A percentile compares a stretch with the other conserved stretches of the same genome.
Evolutionary conservation across 37 sponge, comb jelly and placozoan genomes (phyloP).

Genomic region (Cliona cf. orientalis): DNA sequence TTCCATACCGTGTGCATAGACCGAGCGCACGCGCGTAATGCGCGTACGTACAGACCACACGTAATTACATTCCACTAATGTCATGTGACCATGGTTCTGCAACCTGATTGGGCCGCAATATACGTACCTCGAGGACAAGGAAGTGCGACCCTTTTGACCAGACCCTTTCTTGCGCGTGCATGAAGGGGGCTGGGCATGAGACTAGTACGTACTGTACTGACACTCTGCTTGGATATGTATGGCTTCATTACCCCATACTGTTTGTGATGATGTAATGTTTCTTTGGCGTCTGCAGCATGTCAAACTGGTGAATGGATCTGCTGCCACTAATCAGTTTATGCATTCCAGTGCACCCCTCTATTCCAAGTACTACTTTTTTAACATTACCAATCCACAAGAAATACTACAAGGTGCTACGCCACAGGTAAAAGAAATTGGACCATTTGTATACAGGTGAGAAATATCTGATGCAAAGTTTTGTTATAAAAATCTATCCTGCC

Average conservation of each 20-base stretch:
- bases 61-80: too few species aligned
- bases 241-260: not conserved
- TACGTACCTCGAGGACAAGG: too few species aligned
- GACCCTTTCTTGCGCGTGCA: too few species aligned
- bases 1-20: too few species aligned
- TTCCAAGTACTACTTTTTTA: conserved; percentile 66
- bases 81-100: too few species aligned
- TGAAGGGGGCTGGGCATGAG: not conserved
- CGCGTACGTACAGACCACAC: not conserved
- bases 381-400: conserved; percentile 72
- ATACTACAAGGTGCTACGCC: conserved; percentile 51
- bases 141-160: too few species aligned
- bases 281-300: conserved; percentile 28
- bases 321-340: conserved; percentile 41
- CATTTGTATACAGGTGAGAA: conserved; percentile 71
- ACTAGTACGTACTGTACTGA: not conserved
- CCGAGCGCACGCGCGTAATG: not conserved
- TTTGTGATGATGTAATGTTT: not conserved
- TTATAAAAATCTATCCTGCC: not conserved
- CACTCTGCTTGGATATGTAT: not conserved
- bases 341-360: conserved; percentile 50
- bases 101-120: too few species aligned
- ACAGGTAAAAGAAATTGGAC: conserved; percentile 68
- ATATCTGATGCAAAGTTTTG: not conserved
- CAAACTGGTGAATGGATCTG: conserved; percentile 15